phyloP scores from a whole-genome alignment of 2,888 invertebrate species.

The Brassicogethes aeneus region DNA sequence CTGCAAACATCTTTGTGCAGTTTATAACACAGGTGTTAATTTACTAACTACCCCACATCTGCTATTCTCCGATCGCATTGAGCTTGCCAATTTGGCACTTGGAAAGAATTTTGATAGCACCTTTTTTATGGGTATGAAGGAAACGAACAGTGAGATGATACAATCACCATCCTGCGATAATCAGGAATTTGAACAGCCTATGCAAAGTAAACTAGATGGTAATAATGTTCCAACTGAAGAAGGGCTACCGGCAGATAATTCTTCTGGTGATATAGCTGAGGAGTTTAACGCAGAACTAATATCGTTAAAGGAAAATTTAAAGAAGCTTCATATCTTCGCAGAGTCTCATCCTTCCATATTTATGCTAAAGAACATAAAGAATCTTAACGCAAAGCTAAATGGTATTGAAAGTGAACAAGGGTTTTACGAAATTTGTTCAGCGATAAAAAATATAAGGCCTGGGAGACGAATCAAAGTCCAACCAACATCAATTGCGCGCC shows the following conservation, averaged over 20 bases:
- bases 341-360: too few relatives aligned
- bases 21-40: neutral
- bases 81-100: neutral
- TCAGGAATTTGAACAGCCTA: neutral
- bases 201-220: too few relatives aligned
- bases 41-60: neutral
- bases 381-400: neutral
- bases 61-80: neutral
- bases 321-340: too few relatives aligned
- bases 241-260: too few relatives aligned
- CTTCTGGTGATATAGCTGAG: too few relatives aligned
- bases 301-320: too few relatives aligned
- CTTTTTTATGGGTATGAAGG: neutral
- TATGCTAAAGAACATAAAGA: neutral
- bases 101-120: neutral
- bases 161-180: neutral
- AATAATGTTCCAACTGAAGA: too few relatives aligned
- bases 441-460: neutral
- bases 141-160: neutral
- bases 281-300: too few relatives aligned
- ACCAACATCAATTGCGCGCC: neutral
- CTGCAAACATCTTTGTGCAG: conserved; percentile 7
- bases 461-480: neutral
- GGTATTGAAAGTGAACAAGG: neutral
- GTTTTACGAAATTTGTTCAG: neutral